Evolutionary conservation across 2,113 vertebrate species (phyloP), one percentile per base, ranked within the genome.

Genomic region (Myotis yumanensis): DNA sequence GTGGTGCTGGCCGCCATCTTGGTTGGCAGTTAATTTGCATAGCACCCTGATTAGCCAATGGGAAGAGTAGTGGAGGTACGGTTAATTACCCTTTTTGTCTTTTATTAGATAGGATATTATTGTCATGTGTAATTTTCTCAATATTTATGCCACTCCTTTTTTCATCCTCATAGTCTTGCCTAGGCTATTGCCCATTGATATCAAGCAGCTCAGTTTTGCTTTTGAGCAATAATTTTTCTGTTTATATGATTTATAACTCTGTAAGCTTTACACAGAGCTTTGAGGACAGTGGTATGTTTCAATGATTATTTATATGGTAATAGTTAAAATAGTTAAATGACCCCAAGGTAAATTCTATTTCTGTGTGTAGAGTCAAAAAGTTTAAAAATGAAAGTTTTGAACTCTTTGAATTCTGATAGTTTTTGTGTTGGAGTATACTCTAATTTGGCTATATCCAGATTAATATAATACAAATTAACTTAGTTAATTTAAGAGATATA

Each of bases 371-470:
- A 52, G 51, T 89, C n/a, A 92, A 4, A 71, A 71, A 75, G 69
- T 83, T 84, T 40, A 92, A 90, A 92, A 83, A 93, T 76, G 51
- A 77, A 95, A 87, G 23, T 48, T 75, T 69, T 94, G 23, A 95
- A 86, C 23, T 79, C 5, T 82, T 90, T 93, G n/a, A 80, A 54
- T 14, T 77, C 0, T 85, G n/a, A 16, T 10, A 66, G 7, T 85
- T 84, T 89, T 85, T 86, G 25, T 46, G 14, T 85, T 95, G 66
- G 23, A 59, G 10, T 91, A 37, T 86, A 37, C 62, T 96, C 20
- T 89, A 37, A 72, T 95, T 89, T 89, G 48, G 9, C 59, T 89
- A 28, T 89, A 16, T 69, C 30, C 52, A 89, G 23, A 68, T 94
- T 64, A 66, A 66, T 86, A 52, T 79, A 72, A 72, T 79, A 88